phyloP scores from a whole-genome alignment of 2,888 invertebrate genomes.

The Tipula unca region DNA sequence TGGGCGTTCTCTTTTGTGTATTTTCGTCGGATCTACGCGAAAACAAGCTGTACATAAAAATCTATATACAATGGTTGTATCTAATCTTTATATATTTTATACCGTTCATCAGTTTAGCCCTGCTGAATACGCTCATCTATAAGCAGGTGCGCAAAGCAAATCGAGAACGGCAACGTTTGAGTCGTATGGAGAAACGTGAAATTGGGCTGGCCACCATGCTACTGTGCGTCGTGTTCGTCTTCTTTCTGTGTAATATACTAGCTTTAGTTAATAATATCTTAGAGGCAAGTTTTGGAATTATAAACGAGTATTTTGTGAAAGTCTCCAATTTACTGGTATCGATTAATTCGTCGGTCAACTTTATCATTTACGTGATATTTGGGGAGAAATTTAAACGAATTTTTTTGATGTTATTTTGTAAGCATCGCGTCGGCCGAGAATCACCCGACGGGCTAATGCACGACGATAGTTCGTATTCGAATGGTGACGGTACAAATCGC shows the following conservation, averaged over 20 bases:
- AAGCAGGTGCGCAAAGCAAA: slow-evolving; percentile 83
- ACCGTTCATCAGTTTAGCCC: slow-evolving; percentile 80
- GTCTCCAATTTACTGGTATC: slow-evolving; percentile 88
- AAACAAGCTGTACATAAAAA: slow-evolving; percentile 64
- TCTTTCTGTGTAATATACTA: slow-evolving; percentile 85
- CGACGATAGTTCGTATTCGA: slow-evolving; percentile 75
- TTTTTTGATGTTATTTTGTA: slow-evolving; percentile 72
- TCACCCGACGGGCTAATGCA: slow-evolving; percentile 64
- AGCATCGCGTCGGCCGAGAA: slow-evolving; percentile 52
- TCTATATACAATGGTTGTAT: slow-evolving; percentile 93
- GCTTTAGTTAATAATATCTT: slow-evolving; percentile 79
- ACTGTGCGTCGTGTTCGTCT: slow-evolving; percentile 87
- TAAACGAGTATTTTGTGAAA: slow-evolving; percentile 63
- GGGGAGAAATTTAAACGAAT: slow-evolving; percentile 92
- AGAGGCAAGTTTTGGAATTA: slow-evolving; percentile 64
- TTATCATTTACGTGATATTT: slow-evolving; percentile 95
- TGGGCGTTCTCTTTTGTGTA: slow-evolving; percentile 61
- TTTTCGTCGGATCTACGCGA: slow-evolving; percentile 58
- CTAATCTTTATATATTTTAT: slow-evolving; percentile 88
- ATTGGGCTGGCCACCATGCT: slow-evolving; percentile 93
- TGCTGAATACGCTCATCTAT: slow-evolving; percentile 87
- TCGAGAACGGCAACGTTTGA: slow-evolving; percentile 79
- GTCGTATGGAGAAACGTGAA: slow-evolving; percentile 83
- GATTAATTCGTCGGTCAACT: slow-evolving; percentile 95
- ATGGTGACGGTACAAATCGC: slow-evolving; percentile 60